phyloP scores from a whole-genome alignment of 1,140 invertebrate genomes.

The Psix sp. region DNA sequence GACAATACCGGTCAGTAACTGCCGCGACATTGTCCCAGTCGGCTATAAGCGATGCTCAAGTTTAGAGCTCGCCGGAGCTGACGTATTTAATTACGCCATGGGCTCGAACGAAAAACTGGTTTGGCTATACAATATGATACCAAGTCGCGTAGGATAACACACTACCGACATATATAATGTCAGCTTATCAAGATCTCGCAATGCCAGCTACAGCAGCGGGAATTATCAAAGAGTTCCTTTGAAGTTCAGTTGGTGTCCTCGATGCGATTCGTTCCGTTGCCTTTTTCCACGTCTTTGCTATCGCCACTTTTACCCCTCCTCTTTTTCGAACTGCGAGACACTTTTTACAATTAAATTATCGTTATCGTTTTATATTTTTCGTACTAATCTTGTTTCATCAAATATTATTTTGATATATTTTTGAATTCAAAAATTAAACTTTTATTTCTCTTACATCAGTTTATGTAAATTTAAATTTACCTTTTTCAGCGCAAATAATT shows the following conservation, averaged over 20 bases:
- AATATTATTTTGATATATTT: too few species aligned
- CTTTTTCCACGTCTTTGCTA: slow-evolving; percentile 45
- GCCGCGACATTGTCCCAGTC: slow-evolving; percentile 33
- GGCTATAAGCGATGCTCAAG: slow-evolving; percentile 28
- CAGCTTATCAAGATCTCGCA: slow-evolving; percentile 73
- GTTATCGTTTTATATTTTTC: too few species aligned
- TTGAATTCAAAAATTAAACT: too few species aligned
- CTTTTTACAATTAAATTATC: slow-evolving; percentile 18
- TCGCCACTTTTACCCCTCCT: slow-evolving; percentile 25
- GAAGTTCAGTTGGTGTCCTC: slow-evolving; percentile 72
- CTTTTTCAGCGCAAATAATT: too few species aligned
- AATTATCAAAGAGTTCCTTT: slow-evolving; percentile 75
- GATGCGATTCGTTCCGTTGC: slow-evolving; percentile 59
- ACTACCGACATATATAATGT: slow-evolving; percentile 71
- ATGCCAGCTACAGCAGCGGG: slow-evolving; percentile 68
- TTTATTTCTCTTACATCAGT: too few species aligned
- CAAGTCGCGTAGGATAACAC: slow-evolving; percentile 63
- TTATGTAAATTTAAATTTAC: too few species aligned
- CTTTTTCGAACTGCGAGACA: slow-evolving; percentile 22
- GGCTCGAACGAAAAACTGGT: slow-evolving; percentile 66
- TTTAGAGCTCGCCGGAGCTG: slow-evolving; percentile 56
- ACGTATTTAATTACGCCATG: slow-evolving; percentile 68
- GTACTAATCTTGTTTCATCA: too few species aligned
- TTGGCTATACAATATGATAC: slow-evolving; percentile 66
- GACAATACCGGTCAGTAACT: slow-evolving; percentile 19